Percentiles rank a stretch among this genome's conserved stretches.
These are phyloP conservation scores for Aramus guarauna DNA, from an alignment of 2,113 vertebrate genomes.

Conservation along the genomic window DNA sequence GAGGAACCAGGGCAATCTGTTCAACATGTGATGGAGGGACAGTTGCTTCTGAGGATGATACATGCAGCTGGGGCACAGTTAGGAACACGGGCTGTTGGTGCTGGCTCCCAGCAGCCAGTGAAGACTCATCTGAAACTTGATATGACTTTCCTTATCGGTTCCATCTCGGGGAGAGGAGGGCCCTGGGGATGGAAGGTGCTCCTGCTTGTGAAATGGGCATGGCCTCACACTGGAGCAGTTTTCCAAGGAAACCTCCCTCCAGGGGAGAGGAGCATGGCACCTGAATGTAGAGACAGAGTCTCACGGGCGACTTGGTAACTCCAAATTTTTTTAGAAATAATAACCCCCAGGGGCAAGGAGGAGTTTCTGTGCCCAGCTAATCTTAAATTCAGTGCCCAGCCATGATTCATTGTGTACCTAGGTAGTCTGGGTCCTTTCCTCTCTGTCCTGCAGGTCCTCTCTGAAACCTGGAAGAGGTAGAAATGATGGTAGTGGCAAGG, in stretches of 20 bases:
- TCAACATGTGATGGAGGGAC: not conserved
- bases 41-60: not conserved
- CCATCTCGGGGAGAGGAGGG: not conserved
- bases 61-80: not conserved
- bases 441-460: not conserved
- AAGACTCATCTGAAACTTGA: not conserved
- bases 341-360: not conserved
- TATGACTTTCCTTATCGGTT: not conserved
- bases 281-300: not conserved
- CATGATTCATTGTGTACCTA: accelerated
- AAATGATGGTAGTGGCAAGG: not conserved
- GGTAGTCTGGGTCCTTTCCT: not conserved
- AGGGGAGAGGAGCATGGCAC: not conserved
- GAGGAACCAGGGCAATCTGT: not conserved
- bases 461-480: not conserved
- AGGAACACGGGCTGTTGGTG: not conserved
- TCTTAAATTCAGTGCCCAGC: not conserved
- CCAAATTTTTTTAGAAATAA: not conserved
- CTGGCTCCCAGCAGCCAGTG: not conserved
- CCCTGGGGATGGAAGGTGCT: not conserved
- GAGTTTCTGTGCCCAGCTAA: not conserved
- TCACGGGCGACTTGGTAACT: not conserved
- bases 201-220: not conserved
- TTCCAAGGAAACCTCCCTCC: not conserved
- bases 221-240: not conserved